Base-by-base conservation (phyloP, 2,797 vertebrate genomes). In the Luscinia megarhynchos region DNA sequence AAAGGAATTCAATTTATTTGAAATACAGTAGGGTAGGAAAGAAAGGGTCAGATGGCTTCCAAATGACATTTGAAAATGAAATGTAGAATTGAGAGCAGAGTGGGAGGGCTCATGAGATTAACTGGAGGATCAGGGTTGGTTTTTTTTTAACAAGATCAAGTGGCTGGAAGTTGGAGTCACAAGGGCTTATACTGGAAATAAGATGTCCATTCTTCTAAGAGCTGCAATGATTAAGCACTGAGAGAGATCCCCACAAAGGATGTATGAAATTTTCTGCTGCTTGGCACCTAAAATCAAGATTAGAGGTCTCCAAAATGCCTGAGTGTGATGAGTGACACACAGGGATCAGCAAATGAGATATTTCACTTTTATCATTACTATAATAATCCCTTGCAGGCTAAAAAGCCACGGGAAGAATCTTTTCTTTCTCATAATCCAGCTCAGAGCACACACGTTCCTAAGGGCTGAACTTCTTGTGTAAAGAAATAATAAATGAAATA, bases 1-100 rank as follows among this genome's bases (percentile, higher is more conserved):
- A 23, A 69, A 66, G 74, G 59, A 95, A 94, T 86, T 43, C 90
- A 82, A 95, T 96, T 95, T 94, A 26, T 93, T 87, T 95, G 94
- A 94, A 95, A 91, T 94, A 90, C 70, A 74, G 83, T 6, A 30
- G 41, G 41, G 70, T 24, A 53, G 83, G 55, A 62, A 81, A 66
- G 66, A 55, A 81, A 78, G 92, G 85, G 73, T 95, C 80, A 91
- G 87, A 17, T 30, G 79, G 67, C 59, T 84, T 73, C 45, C 55
- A 45, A 83, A 46, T 38, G 84, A 36, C 50, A 75, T 67, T 86
- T 64, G 41, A 15, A 67, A 91, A 91, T 91, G 59, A 92, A 91
- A 88, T 79, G 83, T 74, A 12, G 45, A 59, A 50, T 20, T n/a
- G 80, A 34, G 82, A 86, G 62, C 58, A 41, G 83, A 61, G 53